Conservation (phyloP, 2,113 vertebrate genomes). For the Fulica atra region DNA sequence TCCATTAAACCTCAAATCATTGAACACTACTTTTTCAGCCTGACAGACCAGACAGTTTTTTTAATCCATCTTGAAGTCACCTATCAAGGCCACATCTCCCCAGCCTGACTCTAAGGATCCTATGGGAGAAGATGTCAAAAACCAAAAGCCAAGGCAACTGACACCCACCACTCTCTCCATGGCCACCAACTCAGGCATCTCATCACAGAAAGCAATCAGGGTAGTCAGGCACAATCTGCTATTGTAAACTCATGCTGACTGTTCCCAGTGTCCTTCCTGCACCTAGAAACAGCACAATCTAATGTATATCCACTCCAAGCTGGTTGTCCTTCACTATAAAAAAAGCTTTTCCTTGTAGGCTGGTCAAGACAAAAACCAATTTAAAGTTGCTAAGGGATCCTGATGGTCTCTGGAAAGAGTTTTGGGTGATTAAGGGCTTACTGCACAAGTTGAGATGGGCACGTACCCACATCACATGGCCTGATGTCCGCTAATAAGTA, state of each 20-base stretch:
- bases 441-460: not conserved
- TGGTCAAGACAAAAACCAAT: not conserved
- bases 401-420: not conserved
- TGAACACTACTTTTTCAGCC: not conserved
- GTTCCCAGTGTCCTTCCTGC: not conserved
- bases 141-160: not conserved
- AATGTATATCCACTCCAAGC: not conserved
- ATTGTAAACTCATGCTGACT: not conserved
- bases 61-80: not conserved
- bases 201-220: not conserved
- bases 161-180: not conserved
- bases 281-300: not conserved
- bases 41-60: not conserved
- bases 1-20: not conserved
- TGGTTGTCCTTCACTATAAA: not conserved
- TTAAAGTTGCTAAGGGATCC: not conserved
- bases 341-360: not conserved
- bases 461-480: accelerated
- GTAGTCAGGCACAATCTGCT: not conserved
- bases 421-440: not conserved
- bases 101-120: not conserved
- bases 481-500: not conserved
- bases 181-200: not conserved
- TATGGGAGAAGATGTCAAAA: not conserved
- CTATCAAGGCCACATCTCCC: not conserved